Evolutionary conservation across 2,888 invertebrate species (phyloP).

Genomic region (Epicampocera succincta): DNA sequence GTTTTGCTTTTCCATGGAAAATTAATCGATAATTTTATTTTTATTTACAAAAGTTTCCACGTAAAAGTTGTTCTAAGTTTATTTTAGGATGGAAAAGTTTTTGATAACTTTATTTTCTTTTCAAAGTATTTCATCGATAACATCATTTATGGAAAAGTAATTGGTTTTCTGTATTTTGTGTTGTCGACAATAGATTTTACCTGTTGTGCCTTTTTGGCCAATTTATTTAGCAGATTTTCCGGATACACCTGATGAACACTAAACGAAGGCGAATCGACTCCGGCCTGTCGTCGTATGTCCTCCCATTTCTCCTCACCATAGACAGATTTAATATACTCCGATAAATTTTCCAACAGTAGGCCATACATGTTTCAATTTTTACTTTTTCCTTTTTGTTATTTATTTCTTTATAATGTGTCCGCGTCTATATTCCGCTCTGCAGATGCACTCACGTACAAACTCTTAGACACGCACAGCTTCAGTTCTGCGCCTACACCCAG

Average conservation of each 20-base stretch:
- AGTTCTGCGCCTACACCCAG: background rate
- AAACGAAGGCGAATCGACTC: slow-evolving; percentile 93
- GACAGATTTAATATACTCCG: slow-evolving; percentile 94
- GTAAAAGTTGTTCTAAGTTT: no score
- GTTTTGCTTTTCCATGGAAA: background rate
- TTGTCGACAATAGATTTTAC: slow-evolving; percentile 81
- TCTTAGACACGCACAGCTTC: background rate
- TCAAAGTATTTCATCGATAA: background rate
- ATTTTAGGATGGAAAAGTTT: background rate
- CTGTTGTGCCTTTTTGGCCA: slow-evolving; percentile 93
- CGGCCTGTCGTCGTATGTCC: slow-evolving; percentile 91
- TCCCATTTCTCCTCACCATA: slow-evolving; percentile 98
- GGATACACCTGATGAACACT: slow-evolving; percentile 96
- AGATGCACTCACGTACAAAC: no score
- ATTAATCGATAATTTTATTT: background rate
- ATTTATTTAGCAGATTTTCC: slow-evolving; percentile 91
- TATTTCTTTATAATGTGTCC: slow-evolving; percentile 19
- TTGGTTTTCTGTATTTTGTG: no score
- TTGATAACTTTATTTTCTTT: background rate
- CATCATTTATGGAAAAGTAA: no score
- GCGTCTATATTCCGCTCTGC: background rate
- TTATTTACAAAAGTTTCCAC: background rate
- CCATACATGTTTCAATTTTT: slow-evolving; percentile 90
- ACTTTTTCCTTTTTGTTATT: background rate
- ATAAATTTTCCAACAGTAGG: slow-evolving; percentile 94